phyloP scores from a whole-genome alignment of 1,140 invertebrate species.

The Pristionchus pacificus region DNA sequence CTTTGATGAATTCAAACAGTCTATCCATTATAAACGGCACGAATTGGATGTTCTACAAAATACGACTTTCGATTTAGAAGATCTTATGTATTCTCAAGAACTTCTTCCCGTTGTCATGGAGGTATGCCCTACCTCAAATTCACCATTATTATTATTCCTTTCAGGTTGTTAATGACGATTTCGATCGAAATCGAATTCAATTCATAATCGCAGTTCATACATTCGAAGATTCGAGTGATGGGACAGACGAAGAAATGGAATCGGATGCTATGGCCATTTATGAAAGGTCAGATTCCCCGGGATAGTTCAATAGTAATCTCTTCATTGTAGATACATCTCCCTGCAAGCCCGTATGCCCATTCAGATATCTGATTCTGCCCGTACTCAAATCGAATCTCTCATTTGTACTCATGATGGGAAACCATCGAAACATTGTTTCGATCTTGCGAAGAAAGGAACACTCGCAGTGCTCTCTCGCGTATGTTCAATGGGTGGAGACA shows the following conservation, averaged over 20 bases:
- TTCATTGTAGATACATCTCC: not conserved
- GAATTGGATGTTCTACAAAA: not conserved
- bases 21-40: not conserved
- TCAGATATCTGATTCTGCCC: not conserved
- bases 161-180: not conserved
- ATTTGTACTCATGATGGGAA: not conserved
- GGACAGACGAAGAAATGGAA: not conserved
- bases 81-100: not conserved
- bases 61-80: not conserved
- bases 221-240: not conserved
- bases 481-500: no score
- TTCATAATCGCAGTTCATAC: not conserved
- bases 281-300: not conserved
- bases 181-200: not conserved
- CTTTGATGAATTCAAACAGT: not conserved
- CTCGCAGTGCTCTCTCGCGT: no score
- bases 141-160: not conserved
- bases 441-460: no score
- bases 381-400: not conserved
- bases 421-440: not conserved
- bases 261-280: not conserved
- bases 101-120: not conserved
- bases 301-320: not conserved
- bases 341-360: not conserved
- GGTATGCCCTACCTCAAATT: not conserved